Conservation (phyloP, 2,113 vertebrate genomes). For the Megaptera novaeangliae region DNA sequence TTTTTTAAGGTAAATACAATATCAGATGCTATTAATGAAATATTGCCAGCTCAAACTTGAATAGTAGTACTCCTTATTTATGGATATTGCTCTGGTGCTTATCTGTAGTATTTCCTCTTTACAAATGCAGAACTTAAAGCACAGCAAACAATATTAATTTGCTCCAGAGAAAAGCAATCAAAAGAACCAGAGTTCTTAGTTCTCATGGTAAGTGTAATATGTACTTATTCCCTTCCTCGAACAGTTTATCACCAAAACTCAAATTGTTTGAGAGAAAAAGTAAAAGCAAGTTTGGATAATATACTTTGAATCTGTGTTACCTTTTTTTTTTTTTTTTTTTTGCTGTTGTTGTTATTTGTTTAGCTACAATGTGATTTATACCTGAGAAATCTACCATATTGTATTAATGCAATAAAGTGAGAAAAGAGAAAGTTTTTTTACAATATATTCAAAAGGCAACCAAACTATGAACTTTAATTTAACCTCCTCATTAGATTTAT, state of each 20-base stretch:
- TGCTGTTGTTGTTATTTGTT: background rate
- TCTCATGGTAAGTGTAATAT: slow-evolving; percentile 1
- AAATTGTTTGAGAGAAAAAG: slow-evolving; percentile 5
- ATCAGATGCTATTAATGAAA: background rate
- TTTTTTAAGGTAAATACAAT: background rate
- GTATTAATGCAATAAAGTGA: slow-evolving; percentile 35
- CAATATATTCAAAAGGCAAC: slow-evolving; percentile 17
- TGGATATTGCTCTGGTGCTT: background rate
- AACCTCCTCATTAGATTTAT: background rate
- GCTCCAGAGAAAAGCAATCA: background rate
- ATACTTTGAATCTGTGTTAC: background rate
- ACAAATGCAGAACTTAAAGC: slow-evolving; percentile 12
- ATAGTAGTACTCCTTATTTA: background rate
- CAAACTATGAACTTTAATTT: slow-evolving; percentile 30
- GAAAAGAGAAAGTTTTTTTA: slow-evolving; percentile 21
- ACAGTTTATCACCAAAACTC: background rate
- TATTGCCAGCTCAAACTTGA: background rate
- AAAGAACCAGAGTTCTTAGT: background rate
- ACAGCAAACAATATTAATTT: slow-evolving; percentile 18
- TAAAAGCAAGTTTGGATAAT: slow-evolving; percentile 10
- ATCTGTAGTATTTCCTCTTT: background rate
- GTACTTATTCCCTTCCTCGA: background rate
- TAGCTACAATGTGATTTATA: background rate
- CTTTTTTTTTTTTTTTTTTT: background rate
- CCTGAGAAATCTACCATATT: background rate